phyloP scores from a whole-genome alignment of 2,113 vertebrate species.

The Rhea americana region DNA sequence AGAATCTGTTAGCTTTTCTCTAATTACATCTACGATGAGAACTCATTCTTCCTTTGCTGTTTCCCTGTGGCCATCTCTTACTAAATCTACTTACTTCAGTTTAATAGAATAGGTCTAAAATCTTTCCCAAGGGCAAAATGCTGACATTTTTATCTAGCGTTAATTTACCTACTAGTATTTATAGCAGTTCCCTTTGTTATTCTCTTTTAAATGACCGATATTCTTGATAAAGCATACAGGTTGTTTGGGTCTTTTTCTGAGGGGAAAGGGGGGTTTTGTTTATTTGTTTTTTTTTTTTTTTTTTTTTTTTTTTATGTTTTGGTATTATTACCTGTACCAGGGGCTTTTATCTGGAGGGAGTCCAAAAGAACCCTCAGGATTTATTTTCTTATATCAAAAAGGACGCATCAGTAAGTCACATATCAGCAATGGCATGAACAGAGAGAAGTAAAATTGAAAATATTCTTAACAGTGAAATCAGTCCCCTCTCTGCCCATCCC shows the following conservation, averaged over 20 bases:
- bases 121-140: not conserved
- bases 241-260: no score
- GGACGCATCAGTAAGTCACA: not conserved
- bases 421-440: not conserved
- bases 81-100: not conserved
- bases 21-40: not conserved
- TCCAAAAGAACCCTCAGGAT: not conserved
- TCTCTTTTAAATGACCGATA: not conserved
- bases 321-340: not conserved
- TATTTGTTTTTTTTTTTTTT: not conserved
- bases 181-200: not conserved
- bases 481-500: no score
- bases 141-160: not conserved
- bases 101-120: not conserved
- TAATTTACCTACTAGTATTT: not conserved
- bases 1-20: not conserved
- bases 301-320: not conserved
- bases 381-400: not conserved
- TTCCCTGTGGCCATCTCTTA: not conserved
- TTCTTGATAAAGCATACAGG: not conserved
- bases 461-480: not conserved
- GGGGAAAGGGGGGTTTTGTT: not conserved
- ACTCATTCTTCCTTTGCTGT: not conserved
- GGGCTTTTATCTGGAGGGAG: not conserved
- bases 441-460: not conserved